Evolutionary conservation across 2,113 vertebrate genomes (phyloP), one percentile per base, ranked within the genome.

Genomic region (Reinhardtius hippoglossoides): DNA sequence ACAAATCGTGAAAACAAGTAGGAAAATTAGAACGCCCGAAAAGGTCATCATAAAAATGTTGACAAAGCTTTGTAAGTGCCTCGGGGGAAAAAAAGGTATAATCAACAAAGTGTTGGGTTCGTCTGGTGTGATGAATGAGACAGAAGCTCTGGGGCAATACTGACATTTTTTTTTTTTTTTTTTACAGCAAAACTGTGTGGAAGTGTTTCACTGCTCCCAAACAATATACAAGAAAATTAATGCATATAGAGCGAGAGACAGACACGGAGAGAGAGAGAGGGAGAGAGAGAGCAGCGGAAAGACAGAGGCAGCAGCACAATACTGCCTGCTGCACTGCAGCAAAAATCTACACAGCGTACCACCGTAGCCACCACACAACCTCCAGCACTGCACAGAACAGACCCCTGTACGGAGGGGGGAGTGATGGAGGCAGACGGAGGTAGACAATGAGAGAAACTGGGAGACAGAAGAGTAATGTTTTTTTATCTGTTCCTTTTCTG

Each of bases 311-410:
- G 80, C 93, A 94, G 94, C 94, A 94, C 96, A 95, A 96, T 89
- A 94, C 95, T 95, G 95, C 93, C 93, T 96, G 95, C 96, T 97
- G 97, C 96, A 97, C 95, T 97, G 96, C 97, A 96, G 95, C 96
- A 98, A 96, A 95, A 95, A 92, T 93, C 94, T 90, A 42, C 91
- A 88, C 93, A 94, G 94, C 88, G 91, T 37, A 9, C 35, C 92
- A 93, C 92, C 91, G 92, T 79, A 78, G 83, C 83, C 85, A 82
- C 72, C 86, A 86, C 92, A 92, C 85, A 93, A 95, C 91, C 95
- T 94, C 91, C 92, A 93, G 90, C 62, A 83, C 76, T 78, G 80
- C 87, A 88, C 86, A 88, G 71, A 85, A 78, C 82, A 91, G 87
- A 89, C 84, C 82, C 81, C 80, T 61, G 80, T 69, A 66, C 13